Evolutionary conservation across 2,113 vertebrate genomes (phyloP), one percentile per base, ranked within the genome.

Genomic region (Sapajus apella): DNA sequence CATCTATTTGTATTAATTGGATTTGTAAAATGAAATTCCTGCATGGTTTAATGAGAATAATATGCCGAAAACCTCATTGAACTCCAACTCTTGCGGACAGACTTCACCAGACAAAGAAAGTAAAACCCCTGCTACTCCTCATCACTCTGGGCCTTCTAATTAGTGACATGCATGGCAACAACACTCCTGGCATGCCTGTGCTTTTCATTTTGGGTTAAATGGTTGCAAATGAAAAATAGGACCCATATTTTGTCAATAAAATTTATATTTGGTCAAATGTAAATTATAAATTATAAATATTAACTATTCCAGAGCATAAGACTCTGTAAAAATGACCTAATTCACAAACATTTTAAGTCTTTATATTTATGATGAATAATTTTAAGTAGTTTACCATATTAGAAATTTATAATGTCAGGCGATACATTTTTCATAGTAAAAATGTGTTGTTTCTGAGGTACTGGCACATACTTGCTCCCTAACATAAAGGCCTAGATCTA

Each of bases 1-100:
- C 75, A 70, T 64, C 90, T 92, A 40, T 92, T 82, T 2, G 7
- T 73, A 87, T 73, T 95, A 96, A 95, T 45, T 96, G 50, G 75
- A 95, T 90, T 86, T 87, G n/a, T 52, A 52, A 87, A 58, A 91
- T 90, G 55, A 94, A 96, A 94, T 84, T 70, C 32, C 55, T 95
- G 8, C 40, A 70, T 32, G n/a, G n/a, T n/a, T n/a, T 96, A 43
- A 75, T 92, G 95, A 93, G 72, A 95, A 92, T 80, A 90, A 84
- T 75, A 68, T 93, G 76, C 64, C 76, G 76, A 95, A 92, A 52
- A 68, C 35, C 25, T 82, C 52, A 79, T 6, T 87, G 61, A 95
- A 80, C 32, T 87, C 25, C 50, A 80, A 52, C 73, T 83, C 37
- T 21, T 12, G 14, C 18, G n/a, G 37, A 40, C 35, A 93, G 61